Percentiles rank a stretch among this genome's conserved stretches.
Evolutionary conservation across 2,797 vertebrate genomes (phyloP).

Genomic region (Gallinago nigripennis): DNA sequence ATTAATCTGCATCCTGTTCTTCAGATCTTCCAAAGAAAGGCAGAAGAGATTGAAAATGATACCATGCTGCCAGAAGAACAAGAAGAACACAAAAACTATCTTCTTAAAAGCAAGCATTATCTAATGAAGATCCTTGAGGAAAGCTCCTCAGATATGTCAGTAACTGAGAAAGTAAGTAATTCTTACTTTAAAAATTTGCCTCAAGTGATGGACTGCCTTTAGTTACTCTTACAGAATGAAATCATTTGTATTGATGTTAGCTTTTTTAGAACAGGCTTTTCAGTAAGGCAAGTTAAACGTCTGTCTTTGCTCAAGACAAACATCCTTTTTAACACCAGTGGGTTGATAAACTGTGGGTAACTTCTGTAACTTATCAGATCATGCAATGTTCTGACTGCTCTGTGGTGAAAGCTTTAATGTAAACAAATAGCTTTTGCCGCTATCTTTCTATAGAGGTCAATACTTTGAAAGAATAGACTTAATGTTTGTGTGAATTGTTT

Average conservation of each 20-base stretch:
- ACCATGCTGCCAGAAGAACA: constrained; percentile 85
- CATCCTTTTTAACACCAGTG: not conserved
- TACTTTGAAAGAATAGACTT: not conserved
- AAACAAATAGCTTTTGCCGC: not conserved
- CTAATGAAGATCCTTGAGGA: constrained; percentile 86
- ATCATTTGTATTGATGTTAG: not conserved
- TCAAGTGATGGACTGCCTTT: not conserved
- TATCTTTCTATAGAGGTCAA: not conserved
- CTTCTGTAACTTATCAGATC: not conserved
- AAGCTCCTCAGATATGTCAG: constrained; percentile 80
- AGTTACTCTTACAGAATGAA: not conserved
- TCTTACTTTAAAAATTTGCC: not conserved
- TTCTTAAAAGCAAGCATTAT: constrained; percentile 87
- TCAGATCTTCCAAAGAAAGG: constrained; percentile 93
- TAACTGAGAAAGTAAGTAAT: constrained; percentile 83
- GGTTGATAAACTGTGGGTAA: not conserved
- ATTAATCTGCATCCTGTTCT: not conserved
- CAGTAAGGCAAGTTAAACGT: not conserved
- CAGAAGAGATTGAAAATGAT: constrained; percentile 90
- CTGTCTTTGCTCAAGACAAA: not conserved
- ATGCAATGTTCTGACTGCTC: not conserved
- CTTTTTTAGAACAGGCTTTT: not conserved
- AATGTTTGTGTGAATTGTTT: not conserved
- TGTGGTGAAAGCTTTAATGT: not conserved
- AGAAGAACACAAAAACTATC: constrained; percentile 82